Conservation (phyloP, 1,140 invertebrate species). For the Dendrolimus kikuchii region DNA sequence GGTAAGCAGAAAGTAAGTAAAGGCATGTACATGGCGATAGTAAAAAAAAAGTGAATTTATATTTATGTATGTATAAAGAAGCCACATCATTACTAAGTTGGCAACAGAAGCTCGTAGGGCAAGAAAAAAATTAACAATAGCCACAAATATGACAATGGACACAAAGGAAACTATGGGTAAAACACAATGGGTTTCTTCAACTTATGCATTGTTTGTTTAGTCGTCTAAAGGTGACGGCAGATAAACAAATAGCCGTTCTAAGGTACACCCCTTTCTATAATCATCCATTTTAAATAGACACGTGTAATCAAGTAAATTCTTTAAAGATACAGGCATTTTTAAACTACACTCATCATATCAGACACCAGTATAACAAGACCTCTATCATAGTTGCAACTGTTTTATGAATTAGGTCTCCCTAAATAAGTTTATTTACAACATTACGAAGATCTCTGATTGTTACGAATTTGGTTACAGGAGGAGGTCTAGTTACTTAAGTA, state of each 20-base stretch:
- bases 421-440: not conserved
- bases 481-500: constrained; percentile 22
- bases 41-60: too few relatives aligned
- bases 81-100: too few relatives aligned
- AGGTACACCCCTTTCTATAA: constrained; percentile 41
- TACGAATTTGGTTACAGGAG: constrained; percentile 9
- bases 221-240: constrained; percentile 44
- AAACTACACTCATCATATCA: not conserved
- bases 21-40: too few relatives aligned
- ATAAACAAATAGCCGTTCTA: constrained; percentile 57
- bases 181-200: constrained; percentile 52
- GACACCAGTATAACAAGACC: constrained; percentile 8
- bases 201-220: constrained; percentile 66
- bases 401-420: not conserved
- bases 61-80: too few relatives aligned
- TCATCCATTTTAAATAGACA: constrained; percentile 23
- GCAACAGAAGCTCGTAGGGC: too few relatives aligned
- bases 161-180: constrained; percentile 59
- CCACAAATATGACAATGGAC: constrained; percentile 58
- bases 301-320: constrained; percentile 1
- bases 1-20: too few relatives aligned
- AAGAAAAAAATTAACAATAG: constrained; percentile 40
- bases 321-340: not conserved
- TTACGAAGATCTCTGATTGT: not conserved
- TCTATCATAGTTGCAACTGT: not conserved